phyloP scores from a whole-genome alignment of 2,888 invertebrate species.

The Tinea semifulvella region DNA sequence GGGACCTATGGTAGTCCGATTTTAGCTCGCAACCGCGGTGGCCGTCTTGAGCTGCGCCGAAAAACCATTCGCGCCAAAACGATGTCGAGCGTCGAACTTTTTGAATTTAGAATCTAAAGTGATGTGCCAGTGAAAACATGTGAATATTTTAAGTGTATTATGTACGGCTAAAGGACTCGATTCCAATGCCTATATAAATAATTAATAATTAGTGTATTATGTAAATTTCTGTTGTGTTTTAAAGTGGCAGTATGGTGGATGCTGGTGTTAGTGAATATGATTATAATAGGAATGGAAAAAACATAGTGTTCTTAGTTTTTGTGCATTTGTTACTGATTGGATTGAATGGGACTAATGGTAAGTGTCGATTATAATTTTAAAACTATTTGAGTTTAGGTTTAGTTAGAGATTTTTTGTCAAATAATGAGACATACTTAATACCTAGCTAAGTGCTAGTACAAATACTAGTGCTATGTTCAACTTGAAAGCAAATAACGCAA shows the following conservation, averaged over 20 bases:
- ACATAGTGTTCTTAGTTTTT: constrained; percentile 60
- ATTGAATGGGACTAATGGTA: constrained; percentile 63
- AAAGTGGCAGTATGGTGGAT: constrained; percentile 63
- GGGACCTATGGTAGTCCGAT: constrained; percentile 42
- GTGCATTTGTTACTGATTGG: constrained; percentile 62
- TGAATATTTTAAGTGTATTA: constrained; percentile 36
- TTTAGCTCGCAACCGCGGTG: constrained; percentile 41
- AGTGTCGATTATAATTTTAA: too few species aligned
- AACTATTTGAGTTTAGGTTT: too few species aligned
- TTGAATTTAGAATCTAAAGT: constrained; percentile 19
- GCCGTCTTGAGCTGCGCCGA: constrained; percentile 30
- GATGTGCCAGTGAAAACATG: constrained; percentile 46
- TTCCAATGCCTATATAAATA: neutral
- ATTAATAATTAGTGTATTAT: constrained; percentile 44
- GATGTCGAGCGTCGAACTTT: constrained; percentile 42
- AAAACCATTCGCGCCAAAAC: constrained; percentile 25
- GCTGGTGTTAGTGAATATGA: constrained; percentile 62
- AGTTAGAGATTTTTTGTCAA: too few species aligned
- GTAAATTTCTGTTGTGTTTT: constrained; percentile 47
- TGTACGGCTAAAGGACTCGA: neutral
- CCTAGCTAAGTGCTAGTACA: too few species aligned
- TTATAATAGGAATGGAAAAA: constrained; percentile 60
- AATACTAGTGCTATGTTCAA: too few species aligned
- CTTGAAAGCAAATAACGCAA: too few species aligned
- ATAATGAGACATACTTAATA: too few species aligned